These are phyloP conservation scores for Vanessa tameamea DNA, from an alignment of 1,140 invertebrate species.

Conservation along the genomic window DNA sequence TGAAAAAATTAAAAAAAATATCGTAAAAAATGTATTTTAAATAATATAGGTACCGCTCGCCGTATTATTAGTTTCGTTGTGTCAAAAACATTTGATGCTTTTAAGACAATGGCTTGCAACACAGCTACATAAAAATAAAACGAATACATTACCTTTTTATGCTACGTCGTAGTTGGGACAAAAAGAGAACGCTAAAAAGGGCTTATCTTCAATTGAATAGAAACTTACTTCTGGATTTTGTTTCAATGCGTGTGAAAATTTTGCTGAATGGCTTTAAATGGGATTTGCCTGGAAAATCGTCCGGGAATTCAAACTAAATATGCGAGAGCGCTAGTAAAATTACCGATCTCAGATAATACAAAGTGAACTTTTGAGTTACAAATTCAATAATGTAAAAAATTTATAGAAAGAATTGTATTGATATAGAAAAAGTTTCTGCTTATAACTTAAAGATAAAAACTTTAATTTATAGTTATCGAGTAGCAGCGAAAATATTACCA, in stretches of 20 bases:
- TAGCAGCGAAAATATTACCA: background rate
- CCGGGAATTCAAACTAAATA: no score
- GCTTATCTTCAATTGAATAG: constrained; percentile 3
- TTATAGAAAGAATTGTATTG: background rate
- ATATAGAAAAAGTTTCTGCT: background rate
- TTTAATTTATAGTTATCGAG: background rate
- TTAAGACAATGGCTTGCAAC: background rate
- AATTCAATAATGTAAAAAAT: background rate
- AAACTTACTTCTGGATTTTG: background rate
- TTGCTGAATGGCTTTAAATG: background rate
- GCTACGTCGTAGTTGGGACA: background rate
- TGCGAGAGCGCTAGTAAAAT: no score
- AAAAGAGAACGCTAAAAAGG: background rate
- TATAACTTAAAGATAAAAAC: no score
- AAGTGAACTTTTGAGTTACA: no score
- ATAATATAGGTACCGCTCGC: no score
- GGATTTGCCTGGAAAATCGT: background rate
- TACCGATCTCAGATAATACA: no score
- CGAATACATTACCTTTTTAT: background rate
- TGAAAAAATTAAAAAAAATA: no score
- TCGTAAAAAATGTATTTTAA: no score
- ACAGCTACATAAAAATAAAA: background rate
- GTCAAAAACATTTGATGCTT: no score
- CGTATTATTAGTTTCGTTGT: no score
- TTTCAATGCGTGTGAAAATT: background rate